Evolutionary conservation across 2,113 vertebrate species (phyloP).

Genomic region (Oncorhynchus gorbuscha): DNA sequence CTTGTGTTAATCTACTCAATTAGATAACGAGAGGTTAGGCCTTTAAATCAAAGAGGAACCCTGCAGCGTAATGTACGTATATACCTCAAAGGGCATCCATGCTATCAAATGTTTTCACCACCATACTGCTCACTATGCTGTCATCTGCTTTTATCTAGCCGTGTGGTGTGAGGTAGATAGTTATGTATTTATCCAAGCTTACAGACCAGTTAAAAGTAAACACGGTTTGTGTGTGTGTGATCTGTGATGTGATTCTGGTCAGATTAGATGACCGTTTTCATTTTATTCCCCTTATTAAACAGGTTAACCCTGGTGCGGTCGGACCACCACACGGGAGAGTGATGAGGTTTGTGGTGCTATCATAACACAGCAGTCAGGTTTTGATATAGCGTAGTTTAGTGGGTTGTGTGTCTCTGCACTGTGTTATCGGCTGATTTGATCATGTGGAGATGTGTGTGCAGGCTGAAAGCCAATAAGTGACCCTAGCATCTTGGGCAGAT

Average conservation of each 20-base stretch:
- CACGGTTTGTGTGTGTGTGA: background rate
- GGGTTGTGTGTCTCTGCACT: background rate
- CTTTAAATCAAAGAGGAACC: background rate
- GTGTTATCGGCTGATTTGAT: slow-evolving; percentile 5
- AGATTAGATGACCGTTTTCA: background rate
- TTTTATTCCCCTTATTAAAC: background rate
- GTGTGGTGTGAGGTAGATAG: background rate
- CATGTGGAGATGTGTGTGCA: background rate
- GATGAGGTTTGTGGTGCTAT: background rate
- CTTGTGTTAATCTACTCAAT: background rate
- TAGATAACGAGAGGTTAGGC: background rate
- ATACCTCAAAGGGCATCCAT: background rate
- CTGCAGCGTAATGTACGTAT: background rate
- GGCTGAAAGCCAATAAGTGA: slow-evolving; percentile 18
- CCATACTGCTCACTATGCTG: background rate
- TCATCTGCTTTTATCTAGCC: background rate
- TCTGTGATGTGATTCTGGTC: slow-evolving; percentile 5
- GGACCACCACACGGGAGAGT: background rate
- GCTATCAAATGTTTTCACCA: background rate
- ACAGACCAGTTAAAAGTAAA: background rate
- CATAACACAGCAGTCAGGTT: background rate
- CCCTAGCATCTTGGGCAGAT: background rate
- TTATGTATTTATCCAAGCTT: background rate
- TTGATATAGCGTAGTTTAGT: background rate
- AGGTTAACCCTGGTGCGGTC: background rate